phyloP scores from a whole-genome alignment of 2,113 vertebrate genomes.

The Perccottus glenii region DNA sequence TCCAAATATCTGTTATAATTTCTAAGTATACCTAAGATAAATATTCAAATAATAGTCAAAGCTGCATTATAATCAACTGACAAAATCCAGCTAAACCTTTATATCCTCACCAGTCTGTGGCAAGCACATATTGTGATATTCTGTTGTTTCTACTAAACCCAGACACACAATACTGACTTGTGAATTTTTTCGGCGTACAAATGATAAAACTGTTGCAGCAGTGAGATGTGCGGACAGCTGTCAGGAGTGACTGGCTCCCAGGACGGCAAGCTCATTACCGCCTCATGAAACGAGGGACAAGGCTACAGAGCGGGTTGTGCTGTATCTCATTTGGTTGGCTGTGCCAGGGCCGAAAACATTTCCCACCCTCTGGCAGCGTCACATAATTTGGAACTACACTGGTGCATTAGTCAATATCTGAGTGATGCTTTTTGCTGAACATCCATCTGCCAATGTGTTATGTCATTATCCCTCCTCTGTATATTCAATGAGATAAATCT shows the following conservation, averaged over 20 bases:
- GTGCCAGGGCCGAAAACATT: slow-evolving; percentile 56
- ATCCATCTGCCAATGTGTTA: slow-evolving; percentile 49
- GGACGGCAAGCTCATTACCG: slow-evolving; percentile 70
- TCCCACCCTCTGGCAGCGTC: slow-evolving; percentile 53
- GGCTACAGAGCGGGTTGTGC: slow-evolving; percentile 46
- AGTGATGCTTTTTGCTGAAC: slow-evolving; percentile 33
- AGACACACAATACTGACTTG: slow-evolving; percentile 34
- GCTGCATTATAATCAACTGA: neutral
- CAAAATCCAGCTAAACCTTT: slow-evolving; percentile 4
- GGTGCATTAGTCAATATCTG: slow-evolving; percentile 43
- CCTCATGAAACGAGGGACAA: slow-evolving; percentile 55
- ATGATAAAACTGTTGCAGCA: slow-evolving; percentile 62
- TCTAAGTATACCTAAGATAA: no score
- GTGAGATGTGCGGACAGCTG: slow-evolving; percentile 67
- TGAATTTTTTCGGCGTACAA: slow-evolving; percentile 32
- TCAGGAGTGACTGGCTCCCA: slow-evolving; percentile 66
- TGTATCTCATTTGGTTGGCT: slow-evolving; percentile 64
- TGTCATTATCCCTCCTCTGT: slow-evolving; percentile 14
- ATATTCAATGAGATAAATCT: neutral
- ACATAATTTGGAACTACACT: slow-evolving; percentile 57
- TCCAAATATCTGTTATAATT: no score
- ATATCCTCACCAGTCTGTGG: slow-evolving; percentile 8
- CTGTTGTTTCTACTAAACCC: neutral
- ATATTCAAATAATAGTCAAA: no score
- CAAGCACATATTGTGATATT: slow-evolving; percentile 33